These are phyloP conservation scores for Pycnomerus fuliginosus DNA, from an alignment of 2,888 invertebrate genomes.

Conservation along the genomic window DNA sequence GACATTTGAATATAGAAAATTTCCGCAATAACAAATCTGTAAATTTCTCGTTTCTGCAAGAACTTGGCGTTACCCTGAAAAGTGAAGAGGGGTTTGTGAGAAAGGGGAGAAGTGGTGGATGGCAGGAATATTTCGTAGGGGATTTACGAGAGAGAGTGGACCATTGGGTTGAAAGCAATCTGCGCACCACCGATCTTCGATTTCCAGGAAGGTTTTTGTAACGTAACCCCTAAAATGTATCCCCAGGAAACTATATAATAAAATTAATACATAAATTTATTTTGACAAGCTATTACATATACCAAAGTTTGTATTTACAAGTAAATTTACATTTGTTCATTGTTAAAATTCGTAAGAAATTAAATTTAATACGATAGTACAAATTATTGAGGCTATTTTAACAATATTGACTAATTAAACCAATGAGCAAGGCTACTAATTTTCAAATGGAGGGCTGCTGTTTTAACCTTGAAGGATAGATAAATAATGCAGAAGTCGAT, in stretches of 20 bases:
- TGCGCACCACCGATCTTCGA: background rate
- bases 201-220: no score
- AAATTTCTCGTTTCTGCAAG: background rate
- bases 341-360: no score
- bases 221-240: no score
- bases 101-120: background rate
- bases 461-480: no score
- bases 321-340: no score
- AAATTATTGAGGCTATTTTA: no score
- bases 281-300: conserved; percentile 31
- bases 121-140: background rate
- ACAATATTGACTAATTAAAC: no score
- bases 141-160: background rate
- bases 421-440: no score
- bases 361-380: no score
- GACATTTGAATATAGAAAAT: background rate
- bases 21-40: background rate
- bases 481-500: no score
- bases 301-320: conserved; percentile 30
- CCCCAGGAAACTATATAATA: no score
- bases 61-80: background rate
- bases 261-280: conserved; percentile 33
- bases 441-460: no score
- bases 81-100: background rate
- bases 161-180: background rate